Conservation (phyloP, 2,888 invertebrate species). For the Drosophila neutralis region DNA sequence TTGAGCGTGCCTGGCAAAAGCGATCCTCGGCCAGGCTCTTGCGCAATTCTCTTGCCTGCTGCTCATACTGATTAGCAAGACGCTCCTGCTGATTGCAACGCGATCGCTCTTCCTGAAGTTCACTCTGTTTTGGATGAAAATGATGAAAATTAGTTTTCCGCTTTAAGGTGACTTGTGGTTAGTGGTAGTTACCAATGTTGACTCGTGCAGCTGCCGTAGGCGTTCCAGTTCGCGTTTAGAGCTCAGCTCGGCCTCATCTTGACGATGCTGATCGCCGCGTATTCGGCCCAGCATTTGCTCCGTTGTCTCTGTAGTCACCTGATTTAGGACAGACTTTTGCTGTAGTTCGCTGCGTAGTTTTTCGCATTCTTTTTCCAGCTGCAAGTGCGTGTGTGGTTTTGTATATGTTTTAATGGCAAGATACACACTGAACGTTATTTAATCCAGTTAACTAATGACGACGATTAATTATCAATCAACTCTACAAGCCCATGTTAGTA, state of each 20-base stretch:
- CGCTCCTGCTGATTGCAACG: constrained; percentile 77
- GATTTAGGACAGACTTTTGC: constrained; percentile 60
- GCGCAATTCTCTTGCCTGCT: constrained; percentile 82
- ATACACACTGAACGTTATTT: not conserved
- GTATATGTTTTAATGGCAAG: not conserved
- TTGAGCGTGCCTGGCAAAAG: constrained; percentile 79
- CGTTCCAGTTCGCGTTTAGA: constrained; percentile 80
- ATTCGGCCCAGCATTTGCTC: constrained; percentile 87
- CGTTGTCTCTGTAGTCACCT: constrained; percentile 85
- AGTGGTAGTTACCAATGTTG: constrained; percentile 70
- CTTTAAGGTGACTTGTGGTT: not conserved
- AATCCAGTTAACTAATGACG: constrained; percentile 2
- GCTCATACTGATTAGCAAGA: constrained; percentile 79
- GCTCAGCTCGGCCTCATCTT: constrained; percentile 74
- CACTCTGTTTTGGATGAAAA: constrained; percentile 58
- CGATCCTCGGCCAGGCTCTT: constrained; percentile 83
- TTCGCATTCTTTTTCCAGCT: constrained; percentile 86
- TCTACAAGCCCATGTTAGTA: constrained; percentile 18
- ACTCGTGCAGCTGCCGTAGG: constrained; percentile 73
- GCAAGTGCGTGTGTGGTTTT: constrained; percentile 13
- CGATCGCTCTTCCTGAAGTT: constrained; percentile 75
- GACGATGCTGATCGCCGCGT: constrained; percentile 86
- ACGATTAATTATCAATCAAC: not conserved
- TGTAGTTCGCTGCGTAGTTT: constrained; percentile 83
- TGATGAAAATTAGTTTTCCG: not conserved